Base-by-base conservation (phyloP, 2,797 vertebrate species). In the Scolopax rusticola region DNA sequence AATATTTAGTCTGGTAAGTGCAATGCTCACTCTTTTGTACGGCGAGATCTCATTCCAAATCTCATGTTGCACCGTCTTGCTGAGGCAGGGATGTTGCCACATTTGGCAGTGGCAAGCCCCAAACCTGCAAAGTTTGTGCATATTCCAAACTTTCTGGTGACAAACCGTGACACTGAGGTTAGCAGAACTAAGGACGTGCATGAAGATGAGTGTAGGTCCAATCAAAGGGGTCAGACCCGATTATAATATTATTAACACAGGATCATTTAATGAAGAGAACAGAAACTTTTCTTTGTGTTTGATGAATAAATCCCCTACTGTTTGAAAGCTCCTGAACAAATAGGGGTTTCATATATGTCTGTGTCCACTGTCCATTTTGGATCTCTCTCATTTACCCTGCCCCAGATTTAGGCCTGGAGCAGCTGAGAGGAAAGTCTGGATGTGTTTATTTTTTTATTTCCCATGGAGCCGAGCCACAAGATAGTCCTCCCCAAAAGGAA, bases 371-470 rank as follows among this genome's bases (percentile, higher is more conserved):
- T 12, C 87, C 89, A 33, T 78, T 97, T 94, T 87, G 70, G 60
- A 68, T 68, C 64, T 85, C 93, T 71, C 28, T 88, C 70, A 56
- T 79, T 89, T 84, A 85, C 30, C 36, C 71, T 85, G 71, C 41
- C 61, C 65, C 86, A 85, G 23, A 74, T 87, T 84, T 85, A 91
- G 68, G 20, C 45, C 48, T 59, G 33, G 6, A 89, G 60, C 68
- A 95, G 65, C 84, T 87, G 86, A 82, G 53, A 85, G 45, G 82
- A 89, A 95, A 83, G 64, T 71, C 90, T 94, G 91, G 45, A 87
- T n/a, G 15, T 33, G 61, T 89, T 93, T 91, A 57, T 87, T 80
- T 89, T 92, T 95, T 95, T 90, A 68, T 83, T 95, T 87, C 75
- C 38, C 50, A 47, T 68, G 80, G 57, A 91, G 33, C n/a, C 0